phyloP scores from a whole-genome alignment of 2,113 vertebrate species.

The Bombycilla garrulus region DNA sequence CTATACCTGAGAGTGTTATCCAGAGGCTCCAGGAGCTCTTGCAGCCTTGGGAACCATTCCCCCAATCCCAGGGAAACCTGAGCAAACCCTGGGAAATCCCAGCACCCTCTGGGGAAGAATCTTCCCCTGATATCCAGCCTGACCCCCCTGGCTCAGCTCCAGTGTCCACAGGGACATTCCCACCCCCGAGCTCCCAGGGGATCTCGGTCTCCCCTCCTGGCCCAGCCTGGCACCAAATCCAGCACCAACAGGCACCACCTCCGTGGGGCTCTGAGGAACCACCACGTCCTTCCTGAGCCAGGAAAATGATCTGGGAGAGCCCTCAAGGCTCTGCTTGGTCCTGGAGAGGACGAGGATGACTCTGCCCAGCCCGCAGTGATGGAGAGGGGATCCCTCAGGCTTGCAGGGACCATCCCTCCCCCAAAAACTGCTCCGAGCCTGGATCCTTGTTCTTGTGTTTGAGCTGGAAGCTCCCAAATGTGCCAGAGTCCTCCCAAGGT shows the following conservation, averaged over 20 bases:
- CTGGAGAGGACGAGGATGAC: neutral
- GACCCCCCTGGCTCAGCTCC: neutral
- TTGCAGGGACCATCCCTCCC: neutral
- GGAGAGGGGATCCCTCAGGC: neutral
- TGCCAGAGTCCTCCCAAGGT: neutral
- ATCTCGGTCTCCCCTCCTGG: rapidly evolving
- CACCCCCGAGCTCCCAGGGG: neutral
- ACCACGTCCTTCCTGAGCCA: rapidly evolving
- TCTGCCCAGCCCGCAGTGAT: neutral
- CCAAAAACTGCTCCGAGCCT: neutral
- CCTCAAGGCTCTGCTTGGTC: neutral
- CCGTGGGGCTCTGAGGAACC: neutral
- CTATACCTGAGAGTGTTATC: rapidly evolving
- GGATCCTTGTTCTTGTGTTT: neutral
- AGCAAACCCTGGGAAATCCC: neutral
- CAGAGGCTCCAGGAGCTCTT: neutral
- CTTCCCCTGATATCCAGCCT: neutral
- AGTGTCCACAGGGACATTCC: neutral
- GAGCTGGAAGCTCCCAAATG: neutral
- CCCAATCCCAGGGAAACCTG: neutral
- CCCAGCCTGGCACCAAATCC: neutral
- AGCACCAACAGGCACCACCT: neutral
- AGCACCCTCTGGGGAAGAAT: neutral
- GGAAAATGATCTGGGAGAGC: neutral
- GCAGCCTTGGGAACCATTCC: rapidly evolving